Base-by-base conservation (phyloP, 2,797 vertebrate genomes). In the Gila robusta region DNA sequence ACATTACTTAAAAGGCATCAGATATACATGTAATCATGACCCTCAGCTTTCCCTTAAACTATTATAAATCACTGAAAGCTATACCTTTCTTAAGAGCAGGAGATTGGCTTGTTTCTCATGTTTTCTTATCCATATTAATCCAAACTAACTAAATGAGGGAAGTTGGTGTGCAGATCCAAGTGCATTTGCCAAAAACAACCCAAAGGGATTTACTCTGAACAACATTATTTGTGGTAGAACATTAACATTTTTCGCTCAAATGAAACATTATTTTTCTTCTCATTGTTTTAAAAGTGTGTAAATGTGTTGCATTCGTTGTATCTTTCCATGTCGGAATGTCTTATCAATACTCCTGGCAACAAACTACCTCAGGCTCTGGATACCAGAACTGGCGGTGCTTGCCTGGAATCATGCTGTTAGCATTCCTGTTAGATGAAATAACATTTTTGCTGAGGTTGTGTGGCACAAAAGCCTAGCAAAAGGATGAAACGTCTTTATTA, bases 61-160 rank as follows among this genome's bases (percentile, higher is more conserved):
- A 41, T 39, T 85, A 80, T 69, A 70, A 37, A 78, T 89, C 82
- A 83, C 70, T 78, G 56, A 71, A 86, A 81, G 72, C 80, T 80
- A 76, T 37, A 4, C 23, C 41, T 86, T 80, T 87, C 83, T 81
- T 82, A 81, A 71, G 84, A 73, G 44, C 69, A 79, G 44, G 76
- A 19, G 47, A 81, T 83, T 86, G 52, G 12, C 62, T 35, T 83
- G 92, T 89, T 94, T 92, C 73, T 92, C 90, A 93, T 88, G 90
- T 81, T 94, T 77, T 21, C 52, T 56, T 39, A 77, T 77, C 32
- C 32, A 77, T 56, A 77, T 39, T 16, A 59, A 77, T 77, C 49
- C 74, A 56, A 77, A 39, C 52, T 64, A 54, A 49, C 10, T 85
- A 81, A 88, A 91, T 74, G 7, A 90, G 88, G 89, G 83, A 41